phyloP scores from a whole-genome alignment of 2,888 invertebrate species.

The Leptura quadrifasciata region DNA sequence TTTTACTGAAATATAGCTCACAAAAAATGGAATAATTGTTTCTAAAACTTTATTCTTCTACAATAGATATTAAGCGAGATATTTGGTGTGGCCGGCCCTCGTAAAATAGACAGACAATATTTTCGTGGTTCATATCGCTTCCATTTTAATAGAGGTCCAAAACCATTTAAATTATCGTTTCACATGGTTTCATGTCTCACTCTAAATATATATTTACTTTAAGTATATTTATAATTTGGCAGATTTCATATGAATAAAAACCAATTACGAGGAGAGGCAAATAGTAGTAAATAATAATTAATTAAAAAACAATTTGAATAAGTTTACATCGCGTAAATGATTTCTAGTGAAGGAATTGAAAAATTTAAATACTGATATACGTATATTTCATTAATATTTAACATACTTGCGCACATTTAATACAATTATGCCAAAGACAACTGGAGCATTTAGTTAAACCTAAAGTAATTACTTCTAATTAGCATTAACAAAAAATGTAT shows the following conservation, averaged over 20 bases:
- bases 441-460: conserved; percentile 10
- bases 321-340: neutral
- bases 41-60: too few relatives aligned
- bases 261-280: neutral
- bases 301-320: neutral
- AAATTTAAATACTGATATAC: neutral
- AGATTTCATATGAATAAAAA: neutral
- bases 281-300: neutral
- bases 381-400: conserved; percentile 3
- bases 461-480: neutral
- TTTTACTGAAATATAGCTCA: too few relatives aligned
- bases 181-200: neutral
- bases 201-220: neutral
- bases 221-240: neutral
- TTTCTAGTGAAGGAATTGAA: neutral
- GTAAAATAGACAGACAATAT: too few relatives aligned
- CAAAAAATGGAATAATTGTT: too few relatives aligned
- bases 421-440: neutral
- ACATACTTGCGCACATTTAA: neutral
- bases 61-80: too few relatives aligned
- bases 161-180: neutral
- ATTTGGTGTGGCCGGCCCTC: too few relatives aligned
- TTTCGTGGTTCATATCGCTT: too few relatives aligned
- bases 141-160: neutral
- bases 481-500: conserved; percentile 15